phyloP scores from a whole-genome alignment of 2,888 invertebrate species.

The Acleris holmiana region DNA sequence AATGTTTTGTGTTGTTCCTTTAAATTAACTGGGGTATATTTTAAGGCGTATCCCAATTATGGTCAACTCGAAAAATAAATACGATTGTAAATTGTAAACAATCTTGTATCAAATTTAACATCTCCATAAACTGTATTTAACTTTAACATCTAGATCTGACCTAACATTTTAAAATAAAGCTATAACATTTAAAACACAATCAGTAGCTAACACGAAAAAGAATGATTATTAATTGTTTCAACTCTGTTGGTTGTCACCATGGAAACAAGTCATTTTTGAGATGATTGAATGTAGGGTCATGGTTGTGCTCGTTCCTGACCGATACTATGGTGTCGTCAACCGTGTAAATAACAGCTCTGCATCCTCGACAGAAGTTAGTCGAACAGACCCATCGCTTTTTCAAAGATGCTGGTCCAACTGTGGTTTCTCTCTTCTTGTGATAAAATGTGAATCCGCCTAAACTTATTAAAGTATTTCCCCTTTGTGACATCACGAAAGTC shows the following conservation, averaged over 20 bases:
- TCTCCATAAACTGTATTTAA: too few species aligned
- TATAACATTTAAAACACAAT: too few species aligned
- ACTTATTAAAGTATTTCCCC: conserved; percentile 43
- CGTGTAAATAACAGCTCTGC: conserved; percentile 53
- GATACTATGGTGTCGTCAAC: conserved; percentile 46
- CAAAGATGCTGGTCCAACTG: background rate
- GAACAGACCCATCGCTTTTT: conserved; percentile 57
- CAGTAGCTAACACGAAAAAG: background rate
- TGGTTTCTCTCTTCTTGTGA: conserved; percentile 39
- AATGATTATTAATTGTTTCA: background rate
- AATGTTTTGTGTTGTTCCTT: too few species aligned
- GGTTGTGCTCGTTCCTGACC: conserved; percentile 39
- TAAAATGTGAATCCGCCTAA: conserved; percentile 45
- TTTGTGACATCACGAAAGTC: conserved; percentile 42
- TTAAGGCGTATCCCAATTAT: too few species aligned
- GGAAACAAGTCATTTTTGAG: conserved; percentile 20
- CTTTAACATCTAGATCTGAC: too few species aligned
- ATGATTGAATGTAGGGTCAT: conserved; percentile 33
- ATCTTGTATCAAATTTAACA: too few species aligned
- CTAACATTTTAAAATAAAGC: too few species aligned
- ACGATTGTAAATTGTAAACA: too few species aligned
- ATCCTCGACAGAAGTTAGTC: conserved; percentile 50
- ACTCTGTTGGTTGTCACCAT: conserved; percentile 7
- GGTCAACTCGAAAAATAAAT: too few species aligned
- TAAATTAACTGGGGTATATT: too few species aligned